Base-by-base conservation (phyloP, 2,888 invertebrate genomes). In the Drosophila mettleri region DNA sequence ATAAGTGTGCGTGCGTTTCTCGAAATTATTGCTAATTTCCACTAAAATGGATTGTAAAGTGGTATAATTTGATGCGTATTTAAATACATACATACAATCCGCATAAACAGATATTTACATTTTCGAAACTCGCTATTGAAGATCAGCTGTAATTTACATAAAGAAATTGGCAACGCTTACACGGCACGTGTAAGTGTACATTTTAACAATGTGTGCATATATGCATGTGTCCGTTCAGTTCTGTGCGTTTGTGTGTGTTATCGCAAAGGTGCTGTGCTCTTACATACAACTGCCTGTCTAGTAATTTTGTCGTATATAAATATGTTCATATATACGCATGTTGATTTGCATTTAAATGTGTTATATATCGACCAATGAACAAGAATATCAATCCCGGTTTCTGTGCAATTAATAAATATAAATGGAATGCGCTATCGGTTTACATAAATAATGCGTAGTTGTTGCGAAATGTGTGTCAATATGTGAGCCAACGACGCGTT, bases 381-480 rank as follows among this genome's bases (percentile, higher is more conserved):
- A 53, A 38, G 31, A 39, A 65, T 62, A 62, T 24, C 67, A 62
- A 49, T 49, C 33, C 33, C 22, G 49, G 1, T 24, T n/a, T 24
- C 43, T 61, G 43, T 52, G 49, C 24, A 73, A 69, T 61, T 48
- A 43, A 62, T 75, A 54, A 74, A 71, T 55, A 67, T 66, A 68
- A 58, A 53, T 45, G 59, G 53, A 68, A 69, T 58, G 45, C 53
- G 63, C 38, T 59, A 20, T 34, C 33, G 45, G 57, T 83, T 75
- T 79, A 65, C 79, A 68, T 78, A 74, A 74, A 70, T 74, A 69
- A 60, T 74, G 68, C 69, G 61, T 73, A 68, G 81, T 72, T 70
- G 63, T 71, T 82, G 61, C 61, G 45, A 71, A 88, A 89, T 85
- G 89, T 83, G 82, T 83, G 82, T 83, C 82, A 89, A 70, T 68